Conservation (phyloP, 2,113 vertebrate genomes). For the Chaetura pelagica region DNA sequence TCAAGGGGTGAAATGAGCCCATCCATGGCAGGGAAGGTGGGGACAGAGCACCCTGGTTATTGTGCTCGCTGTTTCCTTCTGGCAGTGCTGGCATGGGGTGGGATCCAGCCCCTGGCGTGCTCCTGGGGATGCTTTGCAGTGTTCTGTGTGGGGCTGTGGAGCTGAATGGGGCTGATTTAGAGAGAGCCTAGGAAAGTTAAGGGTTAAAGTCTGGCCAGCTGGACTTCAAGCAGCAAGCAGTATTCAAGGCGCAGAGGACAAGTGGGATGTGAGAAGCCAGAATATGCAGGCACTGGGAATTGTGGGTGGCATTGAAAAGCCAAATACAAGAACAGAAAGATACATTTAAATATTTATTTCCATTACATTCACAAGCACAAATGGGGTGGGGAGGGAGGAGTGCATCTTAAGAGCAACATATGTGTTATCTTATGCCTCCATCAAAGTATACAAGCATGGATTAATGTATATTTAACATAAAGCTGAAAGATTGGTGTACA, state of each 20-base stretch:
- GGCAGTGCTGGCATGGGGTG: accelerated
- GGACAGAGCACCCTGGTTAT: neutral
- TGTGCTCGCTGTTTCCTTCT: neutral
- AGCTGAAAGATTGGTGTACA: neutral
- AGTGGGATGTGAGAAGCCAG: constrained; percentile 62
- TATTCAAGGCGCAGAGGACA: neutral
- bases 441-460: constrained; percentile 7
- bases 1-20: neutral
- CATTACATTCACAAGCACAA: constrained; percentile 22
- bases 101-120: neutral
- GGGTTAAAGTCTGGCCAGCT: constrained; percentile 10
- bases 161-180: neutral
- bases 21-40: neutral
- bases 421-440: constrained; percentile 31
- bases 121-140: neutral
- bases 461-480: neutral
- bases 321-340: constrained; percentile 22
- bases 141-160: neutral
- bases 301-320: constrained; percentile 48
- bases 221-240: neutral
- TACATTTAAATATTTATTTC: neutral
- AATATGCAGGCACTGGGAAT: constrained; percentile 7
- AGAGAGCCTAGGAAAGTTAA: neutral
- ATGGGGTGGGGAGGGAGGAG: neutral
- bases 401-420: constrained; percentile 21